Evolutionary conservation across 2,797 vertebrate species (phyloP).

Genomic region (Thripadectes ignobilis): DNA sequence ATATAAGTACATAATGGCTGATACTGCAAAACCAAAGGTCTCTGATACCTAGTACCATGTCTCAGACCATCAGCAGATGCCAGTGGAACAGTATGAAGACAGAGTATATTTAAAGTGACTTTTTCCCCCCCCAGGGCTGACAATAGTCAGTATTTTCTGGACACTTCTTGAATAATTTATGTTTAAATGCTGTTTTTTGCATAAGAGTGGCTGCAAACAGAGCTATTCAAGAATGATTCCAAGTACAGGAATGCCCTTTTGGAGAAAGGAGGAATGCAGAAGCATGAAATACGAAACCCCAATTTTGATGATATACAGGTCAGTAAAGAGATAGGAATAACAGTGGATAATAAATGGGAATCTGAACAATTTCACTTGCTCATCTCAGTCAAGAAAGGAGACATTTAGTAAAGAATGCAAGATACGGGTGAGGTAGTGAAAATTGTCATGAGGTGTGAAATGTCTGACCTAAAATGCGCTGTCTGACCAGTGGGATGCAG

Average conservation of each 20-base stretch:
- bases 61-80: constrained; percentile 6
- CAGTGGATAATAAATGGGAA: background rate
- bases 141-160: constrained; percentile 11
- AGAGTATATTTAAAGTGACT: background rate
- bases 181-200: background rate
- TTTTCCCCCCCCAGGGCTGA: background rate
- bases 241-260: background rate
- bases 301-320: background rate
- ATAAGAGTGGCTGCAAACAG: background rate
- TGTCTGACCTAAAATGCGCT: accelerated
- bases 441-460: background rate
- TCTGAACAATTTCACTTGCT: background rate
- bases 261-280: background rate
- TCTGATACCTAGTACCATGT: background rate
- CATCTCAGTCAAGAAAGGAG: background rate
- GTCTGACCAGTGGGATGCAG: background rate
- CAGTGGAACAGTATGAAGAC: background rate
- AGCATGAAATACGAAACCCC: background rate
- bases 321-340: background rate
- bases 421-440: background rate
- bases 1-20: background rate
- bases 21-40: background rate
- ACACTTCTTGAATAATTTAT: constrained; percentile 32
- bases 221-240: background rate
- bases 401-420: background rate